A percentile compares a stretch with the other conserved stretches of the same genome.
These are phyloP conservation scores for Cyclina sinensis DNA, from an alignment of 1,140 invertebrate genomes.

Conservation along the genomic window DNA sequence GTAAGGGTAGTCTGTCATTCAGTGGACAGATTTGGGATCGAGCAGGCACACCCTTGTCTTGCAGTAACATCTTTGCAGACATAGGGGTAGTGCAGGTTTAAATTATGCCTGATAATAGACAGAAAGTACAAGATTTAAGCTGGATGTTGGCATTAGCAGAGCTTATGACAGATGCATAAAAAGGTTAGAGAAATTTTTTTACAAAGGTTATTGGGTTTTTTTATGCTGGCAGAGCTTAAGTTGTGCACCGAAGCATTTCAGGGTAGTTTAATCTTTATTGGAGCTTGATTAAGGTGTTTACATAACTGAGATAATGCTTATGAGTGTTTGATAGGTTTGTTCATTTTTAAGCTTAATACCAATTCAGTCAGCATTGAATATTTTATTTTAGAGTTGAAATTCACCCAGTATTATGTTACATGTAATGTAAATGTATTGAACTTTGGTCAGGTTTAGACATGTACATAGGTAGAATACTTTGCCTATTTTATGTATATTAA, in stretches of 20 bases:
- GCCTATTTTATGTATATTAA: conserved; percentile 7
- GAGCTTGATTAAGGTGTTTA: conserved; percentile 29
- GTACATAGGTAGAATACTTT: conserved; percentile 16
- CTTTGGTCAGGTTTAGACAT: conserved; percentile 38
- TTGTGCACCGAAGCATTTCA: conserved; percentile 38
- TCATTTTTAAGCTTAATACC: not conserved
- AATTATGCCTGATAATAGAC: conserved; percentile 50
- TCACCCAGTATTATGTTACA: not conserved
- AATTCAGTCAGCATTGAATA: not conserved
- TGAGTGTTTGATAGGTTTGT: conserved; percentile 22
- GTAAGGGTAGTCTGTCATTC: conserved; percentile 63
- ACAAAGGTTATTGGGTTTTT: not conserved
- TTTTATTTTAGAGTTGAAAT: not conserved
- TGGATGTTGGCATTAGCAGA: conserved; percentile 65
- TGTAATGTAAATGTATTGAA: not conserved
- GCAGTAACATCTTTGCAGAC: conserved; percentile 69
- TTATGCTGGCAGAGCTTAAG: conserved; percentile 10
- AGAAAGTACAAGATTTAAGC: conserved; percentile 53
- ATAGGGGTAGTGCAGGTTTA: conserved; percentile 9
- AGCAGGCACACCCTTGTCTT: conserved; percentile 62
- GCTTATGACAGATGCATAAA: conserved; percentile 37
- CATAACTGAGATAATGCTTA: conserved; percentile 22
- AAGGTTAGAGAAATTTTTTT: conserved; percentile 33
- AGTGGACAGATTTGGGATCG: conserved; percentile 58
- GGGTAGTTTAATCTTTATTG: not conserved